Percentiles rank a stretch among this genome's conserved stretches.
Evolutionary conservation across 2,888 invertebrate species (phyloP).

Genomic region (Ectropis crepuscularia): DNA sequence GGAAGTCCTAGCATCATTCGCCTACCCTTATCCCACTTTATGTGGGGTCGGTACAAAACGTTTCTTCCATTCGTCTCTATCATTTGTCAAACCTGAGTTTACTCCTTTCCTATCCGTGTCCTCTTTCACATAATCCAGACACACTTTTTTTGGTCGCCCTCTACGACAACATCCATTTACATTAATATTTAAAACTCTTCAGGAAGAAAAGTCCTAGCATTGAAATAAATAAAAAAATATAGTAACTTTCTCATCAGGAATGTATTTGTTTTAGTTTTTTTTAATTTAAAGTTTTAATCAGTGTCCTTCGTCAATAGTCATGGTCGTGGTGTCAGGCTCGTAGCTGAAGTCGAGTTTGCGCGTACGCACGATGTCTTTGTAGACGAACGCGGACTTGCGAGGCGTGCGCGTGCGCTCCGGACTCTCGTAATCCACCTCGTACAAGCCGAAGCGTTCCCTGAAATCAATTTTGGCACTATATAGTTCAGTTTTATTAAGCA

Average conservation of each 20-base stretch:
- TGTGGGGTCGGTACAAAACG: too few species aligned
- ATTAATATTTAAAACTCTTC: too few species aligned
- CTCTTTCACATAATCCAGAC: too few species aligned
- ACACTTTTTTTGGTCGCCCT: too few species aligned
- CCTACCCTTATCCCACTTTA: too few species aligned
- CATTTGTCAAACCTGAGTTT: too few species aligned
- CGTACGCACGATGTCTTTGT: constrained; percentile 54
- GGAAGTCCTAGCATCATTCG: too few species aligned
- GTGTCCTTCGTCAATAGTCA: constrained; percentile 55
- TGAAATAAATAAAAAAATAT: neutral
- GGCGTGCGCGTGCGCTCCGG: constrained; percentile 54
- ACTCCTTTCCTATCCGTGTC: too few species aligned
- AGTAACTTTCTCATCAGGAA: neutral
- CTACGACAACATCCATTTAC: too few species aligned
- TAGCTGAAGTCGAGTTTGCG: constrained; percentile 47
- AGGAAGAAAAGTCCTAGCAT: neutral
- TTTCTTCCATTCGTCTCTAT: too few species aligned
- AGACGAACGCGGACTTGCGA: constrained; percentile 58
- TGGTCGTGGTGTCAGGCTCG: constrained; percentile 47
- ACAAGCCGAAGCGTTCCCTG: constrained; percentile 57
- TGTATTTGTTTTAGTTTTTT: neutral
- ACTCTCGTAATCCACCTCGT: constrained; percentile 56
- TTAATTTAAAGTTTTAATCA: constrained; percentile 35
- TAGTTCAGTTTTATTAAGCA: too few species aligned
- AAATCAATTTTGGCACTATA: neutral